Conservation (phyloP, 2,797 vertebrate species). For the Sebastolobus altivelis region DNA sequence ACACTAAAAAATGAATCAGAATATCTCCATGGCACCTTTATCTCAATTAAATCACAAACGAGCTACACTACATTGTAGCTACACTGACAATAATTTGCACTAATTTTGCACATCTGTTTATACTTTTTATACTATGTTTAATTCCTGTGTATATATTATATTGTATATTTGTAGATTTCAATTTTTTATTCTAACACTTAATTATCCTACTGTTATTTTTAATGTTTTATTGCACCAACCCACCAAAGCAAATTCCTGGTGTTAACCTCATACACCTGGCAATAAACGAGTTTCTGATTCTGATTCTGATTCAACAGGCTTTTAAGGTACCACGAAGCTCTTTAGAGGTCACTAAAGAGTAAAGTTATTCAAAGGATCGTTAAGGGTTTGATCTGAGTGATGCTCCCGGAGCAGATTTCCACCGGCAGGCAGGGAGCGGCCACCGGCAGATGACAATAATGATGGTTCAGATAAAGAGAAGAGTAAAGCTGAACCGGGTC, state of each 20-base stretch:
- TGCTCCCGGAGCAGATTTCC: not conserved
- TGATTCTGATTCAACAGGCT: not conserved
- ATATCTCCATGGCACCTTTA: not conserved
- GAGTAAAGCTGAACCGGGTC: not conserved
- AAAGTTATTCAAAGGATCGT: not conserved
- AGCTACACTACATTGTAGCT: too few relatives aligned
- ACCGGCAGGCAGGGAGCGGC: conserved; percentile 52
- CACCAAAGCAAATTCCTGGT: too few relatives aligned
- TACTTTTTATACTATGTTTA: too few relatives aligned
- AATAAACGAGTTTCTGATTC: too few relatives aligned
- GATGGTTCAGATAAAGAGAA: not conserved
- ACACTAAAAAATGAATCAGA: not conserved
- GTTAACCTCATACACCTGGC: too few relatives aligned
- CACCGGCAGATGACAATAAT: conserved; percentile 1
- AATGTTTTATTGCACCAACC: too few relatives aligned
- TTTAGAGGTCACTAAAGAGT: not conserved
- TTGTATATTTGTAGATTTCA: too few relatives aligned
- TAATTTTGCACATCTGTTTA: too few relatives aligned
- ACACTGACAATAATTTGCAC: too few relatives aligned
- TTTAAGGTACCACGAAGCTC: not conserved
- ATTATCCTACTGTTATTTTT: too few relatives aligned
- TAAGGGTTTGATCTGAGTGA: not conserved
- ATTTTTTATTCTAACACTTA: too few relatives aligned
- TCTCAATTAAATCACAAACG: not conserved
- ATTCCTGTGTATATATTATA: too few relatives aligned